A percentile compares a stretch with the other conserved stretches of the same genome.
These are phyloP conservation scores for Helicoverpa assulta DNA, from an alignment of 2,888 invertebrate genomes.

Conservation along the genomic window DNA sequence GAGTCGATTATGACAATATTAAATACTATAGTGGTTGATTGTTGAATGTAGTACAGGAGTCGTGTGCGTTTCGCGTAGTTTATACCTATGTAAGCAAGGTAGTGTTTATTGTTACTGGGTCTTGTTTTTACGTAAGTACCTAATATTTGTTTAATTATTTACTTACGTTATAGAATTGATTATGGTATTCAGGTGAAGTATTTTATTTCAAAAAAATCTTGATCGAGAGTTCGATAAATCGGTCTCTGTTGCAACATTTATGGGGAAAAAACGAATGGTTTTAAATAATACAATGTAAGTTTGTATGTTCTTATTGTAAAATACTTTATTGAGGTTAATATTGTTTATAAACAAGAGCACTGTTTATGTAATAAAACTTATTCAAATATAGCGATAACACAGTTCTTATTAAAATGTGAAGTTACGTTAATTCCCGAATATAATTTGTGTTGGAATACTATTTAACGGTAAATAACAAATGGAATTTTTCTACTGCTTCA, in stretches of 20 bases:
- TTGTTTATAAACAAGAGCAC: neutral
- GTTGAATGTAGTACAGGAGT: constrained; percentile 33
- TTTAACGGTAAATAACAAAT: neutral
- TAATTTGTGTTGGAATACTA: neutral
- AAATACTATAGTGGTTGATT: constrained; percentile 65
- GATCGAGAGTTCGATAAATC: too few relatives aligned
- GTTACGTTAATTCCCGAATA: neutral
- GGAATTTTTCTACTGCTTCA: neutral
- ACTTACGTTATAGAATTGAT: neutral
- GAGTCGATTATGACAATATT: constrained; percentile 66
- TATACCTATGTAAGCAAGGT: constrained; percentile 6
- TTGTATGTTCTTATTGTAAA: too few relatives aligned
- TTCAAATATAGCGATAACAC: neutral
- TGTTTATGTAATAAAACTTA: neutral
- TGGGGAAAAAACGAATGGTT: neutral
- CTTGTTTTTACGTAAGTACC: too few relatives aligned
- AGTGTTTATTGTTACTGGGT: too few relatives aligned
- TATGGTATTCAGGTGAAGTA: constrained; percentile 9
- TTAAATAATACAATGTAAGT: neutral
- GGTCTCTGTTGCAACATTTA: too few relatives aligned
- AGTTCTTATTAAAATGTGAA: constrained; percentile 4
- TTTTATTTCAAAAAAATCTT: constrained; percentile 1
- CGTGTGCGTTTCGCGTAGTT: constrained; percentile 25
- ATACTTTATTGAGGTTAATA: neutral
- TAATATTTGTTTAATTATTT: neutral